phyloP scores from a whole-genome alignment of 2,888 invertebrate species.

The Meteorus cinctellus region DNA sequence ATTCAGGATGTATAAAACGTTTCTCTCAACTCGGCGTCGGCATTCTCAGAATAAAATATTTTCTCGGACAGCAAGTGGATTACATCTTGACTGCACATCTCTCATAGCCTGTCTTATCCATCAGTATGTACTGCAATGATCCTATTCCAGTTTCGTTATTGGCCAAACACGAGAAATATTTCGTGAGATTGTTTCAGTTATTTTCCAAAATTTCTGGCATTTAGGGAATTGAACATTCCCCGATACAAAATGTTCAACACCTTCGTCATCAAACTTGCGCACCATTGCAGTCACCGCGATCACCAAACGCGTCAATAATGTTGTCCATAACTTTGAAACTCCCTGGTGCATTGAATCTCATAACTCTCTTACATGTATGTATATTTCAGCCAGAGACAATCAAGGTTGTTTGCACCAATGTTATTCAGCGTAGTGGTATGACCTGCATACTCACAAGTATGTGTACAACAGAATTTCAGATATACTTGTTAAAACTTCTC shows the following conservation, averaged over 20 bases:
- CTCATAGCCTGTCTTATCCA: constrained; percentile 24
- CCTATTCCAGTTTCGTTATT: background rate
- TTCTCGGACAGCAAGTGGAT: constrained; percentile 49
- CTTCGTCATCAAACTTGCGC: constrained; percentile 17
- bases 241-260: constrained; percentile 24
- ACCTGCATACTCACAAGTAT: background rate
- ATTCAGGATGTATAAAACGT: constrained; percentile 44
- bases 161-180: constrained; percentile 3
- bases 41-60: constrained; percentile 46
- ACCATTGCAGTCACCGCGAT: background rate
- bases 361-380: background rate
- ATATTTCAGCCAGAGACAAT: background rate
- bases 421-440: background rate
- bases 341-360: constrained; percentile 3
- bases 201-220: background rate
- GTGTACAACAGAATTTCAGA: background rate
- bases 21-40: constrained; percentile 43
- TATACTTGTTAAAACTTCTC: background rate
- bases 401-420: background rate
- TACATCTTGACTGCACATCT: constrained; percentile 37
- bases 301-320: constrained; percentile 22
- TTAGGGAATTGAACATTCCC: background rate
- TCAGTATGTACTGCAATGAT: constrained; percentile 16
- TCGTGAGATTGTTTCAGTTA: background rate
- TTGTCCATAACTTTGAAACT: constrained; percentile 3